Evolutionary conservation across 1,140 invertebrate genomes (phyloP), one percentile per base, ranked within the genome.

Genomic region (Calosoma granatense): DNA sequence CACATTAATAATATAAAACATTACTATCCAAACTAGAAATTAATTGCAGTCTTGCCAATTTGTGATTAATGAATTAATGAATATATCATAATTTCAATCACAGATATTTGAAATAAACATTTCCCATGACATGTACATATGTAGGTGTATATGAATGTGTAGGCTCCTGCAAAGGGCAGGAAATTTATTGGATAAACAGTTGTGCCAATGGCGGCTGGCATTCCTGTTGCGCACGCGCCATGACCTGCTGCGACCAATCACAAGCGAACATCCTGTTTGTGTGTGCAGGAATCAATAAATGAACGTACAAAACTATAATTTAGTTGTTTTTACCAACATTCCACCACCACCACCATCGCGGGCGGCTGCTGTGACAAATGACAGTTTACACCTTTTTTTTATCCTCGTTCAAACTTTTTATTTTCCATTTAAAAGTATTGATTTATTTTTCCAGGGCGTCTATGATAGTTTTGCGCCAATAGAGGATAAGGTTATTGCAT

Each of bases 201-300:
- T 47, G 59, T 56, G 22, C 51, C 56, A 60, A 62, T 57, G 30
- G 56, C 55, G 56, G 56, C 56, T 30, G 11, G 20, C 9, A 47
- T 47, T 9, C 51, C 1, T 15, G 52, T 20, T 51, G 17, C 61
- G 55, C 57, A 58, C 58, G 59, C 56, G 61, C 23, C 20, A 11
- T 61, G 60, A 61, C 59, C 60, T 61, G 53, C 20, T 20, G 22
- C 56, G 56, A 61, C 61, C 62, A 63, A 63, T 63, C 41, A 17
- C 9, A 36, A 47, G 41, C 41, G 15, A n/a, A n/a, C n/a, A n/a
- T n/a, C n/a, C n/a, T n/a, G n/a, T n/a, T n/a, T 47, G 26, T 36
- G 26, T 47, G 3, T 17, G 4, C 9, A 47, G 41, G 3, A 47
- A 11, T 47, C 15, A 47, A 47, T 47, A 36, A n/a, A n/a, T n/a